Evolutionary conservation across 2,888 invertebrate species (phyloP), one percentile per base, ranked within the genome.

Genomic region (Pediacus dermestoides): DNA sequence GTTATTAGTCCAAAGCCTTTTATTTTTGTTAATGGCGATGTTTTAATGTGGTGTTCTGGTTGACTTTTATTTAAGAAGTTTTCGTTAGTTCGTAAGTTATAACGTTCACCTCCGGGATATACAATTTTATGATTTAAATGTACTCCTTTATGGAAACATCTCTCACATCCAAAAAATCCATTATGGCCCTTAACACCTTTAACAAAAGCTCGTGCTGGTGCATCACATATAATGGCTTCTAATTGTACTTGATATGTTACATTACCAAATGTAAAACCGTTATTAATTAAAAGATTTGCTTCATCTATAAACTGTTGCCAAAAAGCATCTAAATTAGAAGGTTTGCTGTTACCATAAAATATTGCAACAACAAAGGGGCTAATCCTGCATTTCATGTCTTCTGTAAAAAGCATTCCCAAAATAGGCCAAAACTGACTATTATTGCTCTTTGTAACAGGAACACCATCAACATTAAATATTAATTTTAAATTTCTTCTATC

Each of bases 141-240:
- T n/a, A 7, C 21, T 18, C n/a, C n/a, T n/a, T n/a, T n/a, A n/a
- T n/a, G n/a, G n/a, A n/a, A n/a, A n/a, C n/a, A n/a, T n/a, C n/a
- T 18, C n/a, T 18, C 21, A 37, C 38, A 38, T 25, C 34, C 34
- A 11, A 25, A 23, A 15, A 33, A 38, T 9, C 38, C 38, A 13
- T 26, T 30, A 35, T 38, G 38, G 16, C 34, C 31, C 36, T 38
- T 38, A 13, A 38, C 36, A 25, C 11, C 33, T 35, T 38, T 38
- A 36, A 38, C 34, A 38, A 37, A 38, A 12, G 38, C 38, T 30
- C 34, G 10, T 4, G 34, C 38, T 15, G 38, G 34, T 7, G 34
- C 25, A 36, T 38, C 38, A 38, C 38, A 37, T 37, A 38, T 25
- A 26, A 38, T 38, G 11, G 34, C 34, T 37, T 38, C 36, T 37